These are phyloP conservation scores for Tenthredo livida DNA, from an alignment of 2,888 invertebrate species.

Conservation along the genomic window DNA sequence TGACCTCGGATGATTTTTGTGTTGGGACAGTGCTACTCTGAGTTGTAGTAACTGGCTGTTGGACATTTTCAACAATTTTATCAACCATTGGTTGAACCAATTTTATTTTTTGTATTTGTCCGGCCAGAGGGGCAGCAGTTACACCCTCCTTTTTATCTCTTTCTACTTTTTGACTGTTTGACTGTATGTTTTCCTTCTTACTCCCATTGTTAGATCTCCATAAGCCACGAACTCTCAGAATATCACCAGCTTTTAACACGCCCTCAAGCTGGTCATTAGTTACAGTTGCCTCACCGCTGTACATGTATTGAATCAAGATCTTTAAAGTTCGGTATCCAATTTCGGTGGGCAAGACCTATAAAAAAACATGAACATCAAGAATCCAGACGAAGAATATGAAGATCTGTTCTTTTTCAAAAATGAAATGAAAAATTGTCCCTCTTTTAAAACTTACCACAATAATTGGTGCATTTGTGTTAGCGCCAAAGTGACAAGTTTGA, in stretches of 20 bases:
- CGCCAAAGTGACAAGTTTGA: slow-evolving; percentile 77
- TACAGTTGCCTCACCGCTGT: slow-evolving; percentile 91
- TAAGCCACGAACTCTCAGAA: slow-evolving; percentile 89
- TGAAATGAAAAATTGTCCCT: background rate
- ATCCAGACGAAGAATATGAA: too few species aligned
- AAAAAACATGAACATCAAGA: too few species aligned
- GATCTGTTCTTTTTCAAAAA: too few species aligned
- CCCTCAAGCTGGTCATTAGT: slow-evolving; percentile 91
- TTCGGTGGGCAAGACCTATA: slow-evolving; percentile 87
- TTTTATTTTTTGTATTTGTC: slow-evolving; percentile 76
- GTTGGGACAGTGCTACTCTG: slow-evolving; percentile 69
- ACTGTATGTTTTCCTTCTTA: slow-evolving; percentile 75
- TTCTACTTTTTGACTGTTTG: slow-evolving; percentile 81
- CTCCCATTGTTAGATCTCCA: slow-evolving; percentile 81
- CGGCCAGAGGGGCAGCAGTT: slow-evolving; percentile 68
- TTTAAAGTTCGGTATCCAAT: slow-evolving; percentile 89
- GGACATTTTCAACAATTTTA: slow-evolving; percentile 69
- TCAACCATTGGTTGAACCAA: slow-evolving; percentile 70
- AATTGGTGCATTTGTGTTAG: slow-evolving; percentile 76
- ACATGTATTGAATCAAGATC: slow-evolving; percentile 92
- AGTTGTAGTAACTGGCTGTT: slow-evolving; percentile 60
- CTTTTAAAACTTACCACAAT: slow-evolving; percentile 71
- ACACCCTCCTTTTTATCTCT: slow-evolving; percentile 72
- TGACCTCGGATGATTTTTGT: slow-evolving; percentile 64
- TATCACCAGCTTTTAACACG: slow-evolving; percentile 90